Base-by-base conservation (phyloP, 2,113 vertebrate species). In the Chlamydotis undulata region DNA sequence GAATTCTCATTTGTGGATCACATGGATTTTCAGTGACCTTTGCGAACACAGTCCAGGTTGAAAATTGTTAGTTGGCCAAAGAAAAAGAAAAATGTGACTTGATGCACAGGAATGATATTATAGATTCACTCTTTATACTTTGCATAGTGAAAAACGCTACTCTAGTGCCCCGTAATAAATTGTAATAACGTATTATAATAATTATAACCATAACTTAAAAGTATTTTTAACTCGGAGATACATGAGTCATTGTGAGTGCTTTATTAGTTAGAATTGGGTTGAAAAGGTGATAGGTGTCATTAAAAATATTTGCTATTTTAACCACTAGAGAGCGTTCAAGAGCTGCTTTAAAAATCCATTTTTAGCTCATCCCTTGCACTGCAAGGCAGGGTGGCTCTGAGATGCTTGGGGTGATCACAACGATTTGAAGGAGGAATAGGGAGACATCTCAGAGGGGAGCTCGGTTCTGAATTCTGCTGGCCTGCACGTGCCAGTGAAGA, bases 281-380 rank as follows among this genome's bases (percentile, higher is more conserved):
- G 85, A 45, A 79, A 6, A 18, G 60, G 82, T 12, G 82, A 29
- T 4, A 14, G 52, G 56, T 19, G 83, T 57, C 33, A 5, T 26
- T 35, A 10, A 15, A 16, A n/a, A 35, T 17, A 31, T 83, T 89
- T 56, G 86, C n/a, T 52, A 5, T 68, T n/a, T 73, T 29, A 61
- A 29, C 95, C 98, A 97, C 96, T 93, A 98, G 98, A 97, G 97
- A 37, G 97, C n/a, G 70, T 19, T 61, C 77, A 52, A 97, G 96
- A 91, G 68, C 94, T 71, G 85, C 77, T 84, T 64, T 39, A 49
- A n/a, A 70, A 56, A 39, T n/a, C 26, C 26, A 4, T 14, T 64
- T 65, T 31, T 43, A 5, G 41, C 85, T 71, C 52, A 0, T 35
- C 14, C 16, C 23, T 28, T 4, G 26, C 9, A 26, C 14, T 77